Evolutionary conservation across 2,888 invertebrate genomes (phyloP).

Genomic region (Callinectes sapidus): DNA sequence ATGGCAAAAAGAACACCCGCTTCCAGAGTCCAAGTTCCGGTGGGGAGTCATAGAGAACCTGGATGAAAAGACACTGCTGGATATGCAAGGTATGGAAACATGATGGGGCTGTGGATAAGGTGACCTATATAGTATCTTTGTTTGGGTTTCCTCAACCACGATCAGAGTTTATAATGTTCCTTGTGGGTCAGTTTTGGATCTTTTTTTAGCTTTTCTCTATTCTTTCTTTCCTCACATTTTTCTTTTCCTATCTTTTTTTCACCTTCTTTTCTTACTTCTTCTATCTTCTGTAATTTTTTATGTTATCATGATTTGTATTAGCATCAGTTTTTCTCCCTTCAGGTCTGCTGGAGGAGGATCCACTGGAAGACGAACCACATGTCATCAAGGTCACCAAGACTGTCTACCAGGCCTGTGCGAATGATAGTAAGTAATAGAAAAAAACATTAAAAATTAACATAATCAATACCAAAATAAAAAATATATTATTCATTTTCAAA

Average conservation of each 20-base stretch:
- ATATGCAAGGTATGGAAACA: conserved; percentile 41
- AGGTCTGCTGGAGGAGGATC: conserved; percentile 56
- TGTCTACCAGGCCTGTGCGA: conserved; percentile 61
- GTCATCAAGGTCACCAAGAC: conserved; percentile 44
- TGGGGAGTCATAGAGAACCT: conserved; percentile 50
- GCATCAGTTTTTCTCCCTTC: not conserved
- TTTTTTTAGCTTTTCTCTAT: too few species aligned
- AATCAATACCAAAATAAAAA: not conserved
- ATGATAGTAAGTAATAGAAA: conserved; percentile 58
- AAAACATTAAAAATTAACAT: not conserved
- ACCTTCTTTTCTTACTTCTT: too few species aligned
- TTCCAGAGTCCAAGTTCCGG: conserved; percentile 47
- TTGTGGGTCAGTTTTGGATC: too few species aligned
- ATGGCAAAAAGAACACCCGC: conserved; percentile 55
- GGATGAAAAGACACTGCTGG: conserved; percentile 53
- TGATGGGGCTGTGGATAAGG: too few species aligned
- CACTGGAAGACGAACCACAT: conserved; percentile 9
- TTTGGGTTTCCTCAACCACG: too few species aligned
- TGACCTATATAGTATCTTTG: too few species aligned
- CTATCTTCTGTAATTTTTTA: too few species aligned
- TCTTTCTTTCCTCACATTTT: too few species aligned
- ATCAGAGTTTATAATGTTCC: too few species aligned
- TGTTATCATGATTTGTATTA: too few species aligned
- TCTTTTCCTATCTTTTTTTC: too few species aligned
- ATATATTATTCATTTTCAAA: too few species aligned